A percentile compares a stretch with the other conserved stretches of the same genome.
phyloP scores from a whole-genome alignment of 2,113 vertebrate genomes.

The Cynopterus brachyotis region DNA sequence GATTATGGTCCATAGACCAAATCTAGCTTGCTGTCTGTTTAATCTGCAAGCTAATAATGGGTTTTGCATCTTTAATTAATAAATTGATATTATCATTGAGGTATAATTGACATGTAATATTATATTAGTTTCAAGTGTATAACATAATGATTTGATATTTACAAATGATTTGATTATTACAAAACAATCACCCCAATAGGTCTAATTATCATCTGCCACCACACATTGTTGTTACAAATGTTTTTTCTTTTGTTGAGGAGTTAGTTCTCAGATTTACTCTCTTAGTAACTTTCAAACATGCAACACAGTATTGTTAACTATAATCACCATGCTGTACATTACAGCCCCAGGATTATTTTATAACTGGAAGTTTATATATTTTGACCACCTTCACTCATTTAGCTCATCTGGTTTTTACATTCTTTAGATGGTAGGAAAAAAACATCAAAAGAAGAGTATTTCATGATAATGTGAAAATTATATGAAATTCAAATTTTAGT shows the following conservation, averaged over 20 bases:
- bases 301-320: neutral
- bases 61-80: neutral
- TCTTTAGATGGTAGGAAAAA: neutral
- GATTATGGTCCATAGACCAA: neutral
- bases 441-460: neutral
- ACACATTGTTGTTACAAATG: neutral
- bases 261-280: neutral
- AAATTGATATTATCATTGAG: neutral
- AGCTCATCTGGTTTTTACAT: neutral
- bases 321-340: neutral
- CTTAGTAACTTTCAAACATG: neutral
- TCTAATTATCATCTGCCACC: neutral
- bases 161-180: too few species aligned
- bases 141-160: neutral
- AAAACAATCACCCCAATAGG: neutral
- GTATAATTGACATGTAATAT: neutral
- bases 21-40: neutral
- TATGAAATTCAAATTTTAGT: slow-evolving; percentile 18
- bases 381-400: neutral
- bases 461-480: neutral
- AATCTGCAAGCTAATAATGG: neutral
- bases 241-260: neutral
- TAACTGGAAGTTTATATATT: neutral
- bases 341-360: neutral
- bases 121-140: neutral